A percentile compares a stretch with the other conserved stretches of the same genome.
These are phyloP conservation scores for Phyllotis vaccarum DNA, from an alignment of 2,797 vertebrate species.

Conservation along the genomic window DNA sequence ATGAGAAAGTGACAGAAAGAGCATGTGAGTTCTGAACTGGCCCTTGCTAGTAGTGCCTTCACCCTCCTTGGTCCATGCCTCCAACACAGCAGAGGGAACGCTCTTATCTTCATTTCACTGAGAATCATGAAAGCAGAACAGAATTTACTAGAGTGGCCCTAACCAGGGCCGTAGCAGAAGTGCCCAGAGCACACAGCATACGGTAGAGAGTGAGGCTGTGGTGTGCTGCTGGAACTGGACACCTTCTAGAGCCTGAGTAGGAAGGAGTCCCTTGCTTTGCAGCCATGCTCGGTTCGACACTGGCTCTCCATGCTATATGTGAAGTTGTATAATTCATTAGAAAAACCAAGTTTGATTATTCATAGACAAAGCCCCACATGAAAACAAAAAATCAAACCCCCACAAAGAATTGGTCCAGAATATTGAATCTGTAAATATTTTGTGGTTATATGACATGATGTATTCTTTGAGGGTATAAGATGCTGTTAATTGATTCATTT, in stretches of 20 bases:
- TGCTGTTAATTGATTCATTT: background rate
- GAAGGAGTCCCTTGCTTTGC: background rate
- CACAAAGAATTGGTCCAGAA: background rate
- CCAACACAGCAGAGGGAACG: constrained; percentile 27
- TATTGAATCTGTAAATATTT: constrained; percentile 7
- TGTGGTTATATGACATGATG: background rate
- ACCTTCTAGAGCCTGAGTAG: background rate
- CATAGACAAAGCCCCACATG: background rate
- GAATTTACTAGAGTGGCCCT: background rate
- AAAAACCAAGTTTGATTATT: background rate
- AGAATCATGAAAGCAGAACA: background rate
- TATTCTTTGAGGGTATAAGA: background rate
- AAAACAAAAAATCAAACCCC: background rate
- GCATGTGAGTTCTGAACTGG: background rate
- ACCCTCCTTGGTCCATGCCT: constrained; percentile 1
- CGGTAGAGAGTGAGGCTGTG: background rate
- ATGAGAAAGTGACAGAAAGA: constrained; percentile 33
- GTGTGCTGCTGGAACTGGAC: background rate
- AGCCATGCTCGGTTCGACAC: background rate
- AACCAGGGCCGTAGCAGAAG: background rate
- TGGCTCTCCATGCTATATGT: background rate
- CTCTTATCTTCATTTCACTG: constrained; percentile 10
- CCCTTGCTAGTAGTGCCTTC: constrained; percentile 4
- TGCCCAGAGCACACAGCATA: background rate
- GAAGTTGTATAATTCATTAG: background rate